Conservation (phyloP, 2,797 vertebrate genomes). For the Oryzias dopingdopingensis region DNA sequence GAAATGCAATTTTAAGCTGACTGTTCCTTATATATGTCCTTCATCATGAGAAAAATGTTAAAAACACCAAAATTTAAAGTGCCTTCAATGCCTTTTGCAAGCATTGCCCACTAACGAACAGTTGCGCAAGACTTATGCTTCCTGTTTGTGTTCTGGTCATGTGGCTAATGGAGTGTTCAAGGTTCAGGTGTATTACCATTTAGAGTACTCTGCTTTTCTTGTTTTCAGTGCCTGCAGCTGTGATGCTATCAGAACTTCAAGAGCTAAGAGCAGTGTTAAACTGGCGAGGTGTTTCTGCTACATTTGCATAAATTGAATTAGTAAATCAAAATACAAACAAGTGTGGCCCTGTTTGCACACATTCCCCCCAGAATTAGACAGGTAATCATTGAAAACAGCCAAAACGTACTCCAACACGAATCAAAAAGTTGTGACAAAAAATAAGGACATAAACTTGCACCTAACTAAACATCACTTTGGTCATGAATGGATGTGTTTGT, state of each 20-base stretch:
- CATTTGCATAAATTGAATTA: slow-evolving; percentile 65
- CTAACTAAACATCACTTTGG: slow-evolving; percentile 6
- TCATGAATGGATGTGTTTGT: slow-evolving; percentile 30
- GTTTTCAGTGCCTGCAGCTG: slow-evolving; percentile 29
- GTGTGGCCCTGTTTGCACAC: slow-evolving; percentile 42
- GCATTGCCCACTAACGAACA: too few relatives aligned
- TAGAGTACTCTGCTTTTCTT: slow-evolving; percentile 28
- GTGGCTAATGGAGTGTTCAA: slow-evolving; percentile 19
- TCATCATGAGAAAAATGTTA: too few relatives aligned
- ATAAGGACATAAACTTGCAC: not conserved
- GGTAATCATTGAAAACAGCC: slow-evolving; percentile 28
- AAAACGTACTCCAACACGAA: slow-evolving; percentile 24
- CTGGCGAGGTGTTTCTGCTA: slow-evolving; percentile 38
- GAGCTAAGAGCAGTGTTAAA: slow-evolving; percentile 42
- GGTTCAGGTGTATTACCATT: slow-evolving; percentile 16
- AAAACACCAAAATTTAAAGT: too few relatives aligned
- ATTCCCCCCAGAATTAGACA: slow-evolving; percentile 36
- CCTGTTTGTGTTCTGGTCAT: slow-evolving; percentile 25
- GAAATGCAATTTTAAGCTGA: too few relatives aligned
- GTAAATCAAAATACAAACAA: slow-evolving; percentile 52
- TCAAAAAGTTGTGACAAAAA: slow-evolving; percentile 21
- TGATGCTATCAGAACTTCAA: slow-evolving; percentile 43
- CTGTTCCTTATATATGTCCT: too few relatives aligned
- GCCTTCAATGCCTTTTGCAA: too few relatives aligned
- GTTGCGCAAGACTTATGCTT: slow-evolving; percentile 30